Evolutionary conservation across 1,140 invertebrate genomes (phyloP).

Genomic region (Epicauta chinensis): DNA sequence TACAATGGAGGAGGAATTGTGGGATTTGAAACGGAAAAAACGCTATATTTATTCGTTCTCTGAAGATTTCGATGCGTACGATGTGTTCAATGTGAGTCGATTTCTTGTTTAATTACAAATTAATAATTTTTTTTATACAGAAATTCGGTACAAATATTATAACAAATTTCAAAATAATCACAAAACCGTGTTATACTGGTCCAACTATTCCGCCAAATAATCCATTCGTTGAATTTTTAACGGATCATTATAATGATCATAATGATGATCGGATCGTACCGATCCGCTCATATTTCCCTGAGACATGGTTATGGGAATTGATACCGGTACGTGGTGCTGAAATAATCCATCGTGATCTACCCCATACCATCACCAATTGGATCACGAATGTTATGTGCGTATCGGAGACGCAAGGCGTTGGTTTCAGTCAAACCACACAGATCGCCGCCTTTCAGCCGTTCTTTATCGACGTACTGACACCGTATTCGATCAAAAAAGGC

Average conservation of each 20-base stretch:
- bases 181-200: conserved; percentile 34
- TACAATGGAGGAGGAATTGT: background rate
- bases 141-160: conserved; percentile 30
- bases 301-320: conserved; percentile 65
- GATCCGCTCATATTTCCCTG: conserved; percentile 57
- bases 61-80: conserved; percentile 32
- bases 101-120: background rate
- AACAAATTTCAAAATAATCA: conserved; percentile 31
- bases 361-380: conserved; percentile 72
- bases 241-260: conserved; percentile 35
- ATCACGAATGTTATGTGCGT: conserved; percentile 63
- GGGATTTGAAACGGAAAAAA: conserved; percentile 14
- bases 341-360: conserved; percentile 44
- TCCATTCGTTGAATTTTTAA: conserved; percentile 19
- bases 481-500: conserved; percentile 63
- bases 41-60: conserved; percentile 24
- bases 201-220: background rate
- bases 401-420: conserved; percentile 55
- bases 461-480: conserved; percentile 63
- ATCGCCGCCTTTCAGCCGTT: conserved; percentile 66
- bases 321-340: conserved; percentile 38
- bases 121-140: conserved; percentile 20
- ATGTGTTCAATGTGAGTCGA: conserved; percentile 31
- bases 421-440: conserved; percentile 50
- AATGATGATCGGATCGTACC: conserved; percentile 35